Evolutionary conservation across 2,113 vertebrate species (phyloP), one percentile per base, ranked within the genome.

Genomic region (Okapia johnstoni): DNA sequence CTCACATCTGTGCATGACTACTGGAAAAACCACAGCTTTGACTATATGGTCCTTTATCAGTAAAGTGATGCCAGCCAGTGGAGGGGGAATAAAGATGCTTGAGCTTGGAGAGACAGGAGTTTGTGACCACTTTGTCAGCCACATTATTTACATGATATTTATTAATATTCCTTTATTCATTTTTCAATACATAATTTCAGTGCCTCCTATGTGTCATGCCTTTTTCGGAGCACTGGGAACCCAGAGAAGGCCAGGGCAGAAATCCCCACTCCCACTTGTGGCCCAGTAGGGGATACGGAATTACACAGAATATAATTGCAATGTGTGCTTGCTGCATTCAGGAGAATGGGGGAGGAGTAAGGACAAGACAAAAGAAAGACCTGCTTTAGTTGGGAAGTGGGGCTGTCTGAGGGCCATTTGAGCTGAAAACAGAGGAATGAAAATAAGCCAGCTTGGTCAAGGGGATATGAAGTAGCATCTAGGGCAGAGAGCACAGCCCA

Each of bases 401-500:
- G 15, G 5, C 21, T 46, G n/a, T 43, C 60, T 16, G 8, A 4
- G 17, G 30, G 48, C 40, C 92, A 50, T 57, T 3, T 30, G 30
- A 61, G 70, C 33, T 66, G 70, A 80, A n/a, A 54, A 21, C 40
- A 16, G 52, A 46, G 8, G 15, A 52, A 23, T 12, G 63, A 79
- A 3, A 26, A 48, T 57, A 55, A 79, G 46, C 11, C 43, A 70
- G 0, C 19, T 15, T 60, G 30, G 46, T n/a, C 25, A 36, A 30
- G 9, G 6, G n/a, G n/a, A 36, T 50, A 14, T 36, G 88, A 33
- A 87, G 63, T 6, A 57, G 63, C 7, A 30, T 52, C 33, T 70
- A 1, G 0, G 16, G 50, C 10, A 6, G 52, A 50, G 13, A 60
- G 25, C 10, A 63, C 4, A 1, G 88, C 4, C 36, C 0, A 13